Percentiles rank a stretch among this genome's conserved stretches.
These are phyloP conservation scores for Eueides isabella DNA, from an alignment of 1,140 invertebrate genomes.

Conservation along the genomic window DNA sequence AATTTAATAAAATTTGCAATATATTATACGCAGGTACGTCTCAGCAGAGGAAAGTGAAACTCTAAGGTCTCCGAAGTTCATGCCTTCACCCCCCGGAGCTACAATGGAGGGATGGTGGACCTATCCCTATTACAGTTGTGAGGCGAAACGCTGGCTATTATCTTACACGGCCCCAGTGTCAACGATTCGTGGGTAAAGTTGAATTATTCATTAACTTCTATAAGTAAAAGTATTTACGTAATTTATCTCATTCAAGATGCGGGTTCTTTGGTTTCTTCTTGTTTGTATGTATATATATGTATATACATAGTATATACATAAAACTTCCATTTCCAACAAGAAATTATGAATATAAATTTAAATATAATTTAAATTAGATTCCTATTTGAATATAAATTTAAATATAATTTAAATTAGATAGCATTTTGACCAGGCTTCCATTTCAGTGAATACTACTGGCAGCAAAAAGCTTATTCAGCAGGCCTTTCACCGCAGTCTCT, in stretches of 20 bases:
- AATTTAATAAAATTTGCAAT: not conserved
- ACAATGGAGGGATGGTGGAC: slow-evolving; percentile 91
- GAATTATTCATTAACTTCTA: slow-evolving; percentile 39
- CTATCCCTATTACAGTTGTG: slow-evolving; percentile 90
- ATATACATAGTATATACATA: not conserved
- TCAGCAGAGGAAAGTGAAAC: slow-evolving; percentile 73
- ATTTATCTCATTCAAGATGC: not conserved
- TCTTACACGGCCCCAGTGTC: slow-evolving; percentile 90
- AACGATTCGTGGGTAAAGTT: slow-evolving; percentile 82
- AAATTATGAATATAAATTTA: no score
- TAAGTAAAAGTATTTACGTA: not conserved
- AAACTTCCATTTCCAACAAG: not conserved
- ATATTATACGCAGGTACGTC: slow-evolving; percentile 60
- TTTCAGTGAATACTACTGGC: no score
- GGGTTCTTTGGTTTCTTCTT: not conserved
- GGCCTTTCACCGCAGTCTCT: no score
- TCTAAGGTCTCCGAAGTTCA: slow-evolving; percentile 87
- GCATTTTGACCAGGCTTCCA: no score
- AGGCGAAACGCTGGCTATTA: slow-evolving; percentile 87
- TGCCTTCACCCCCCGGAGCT: slow-evolving; percentile 85
- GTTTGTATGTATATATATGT: not conserved
- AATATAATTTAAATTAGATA: no score
- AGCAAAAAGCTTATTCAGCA: no score
- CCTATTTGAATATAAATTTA: no score
- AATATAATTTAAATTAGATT: no score